Conservation (phyloP, 64 coral and sea anemone genomes). For the Actinia tenebrosa region DNA sequence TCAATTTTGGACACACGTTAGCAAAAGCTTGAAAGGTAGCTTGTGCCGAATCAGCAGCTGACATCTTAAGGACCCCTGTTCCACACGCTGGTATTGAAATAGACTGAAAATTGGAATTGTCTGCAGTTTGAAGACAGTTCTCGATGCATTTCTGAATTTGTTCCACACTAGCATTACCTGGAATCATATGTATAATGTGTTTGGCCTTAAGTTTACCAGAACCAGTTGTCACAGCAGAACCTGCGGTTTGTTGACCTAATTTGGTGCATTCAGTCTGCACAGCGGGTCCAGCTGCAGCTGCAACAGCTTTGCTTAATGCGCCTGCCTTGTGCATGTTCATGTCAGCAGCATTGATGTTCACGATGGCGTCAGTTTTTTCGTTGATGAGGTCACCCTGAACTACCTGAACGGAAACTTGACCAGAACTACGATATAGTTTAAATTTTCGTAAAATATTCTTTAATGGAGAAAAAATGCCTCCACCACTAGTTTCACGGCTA, state of each 20-base stretch:
- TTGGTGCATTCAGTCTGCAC: slow-evolving; percentile 51
- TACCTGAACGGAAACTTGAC: not conserved
- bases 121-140: slow-evolving; percentile 6
- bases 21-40: slow-evolving; percentile 17
- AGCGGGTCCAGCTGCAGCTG: slow-evolving; percentile 5
- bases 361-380: slow-evolving; percentile 64
- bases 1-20: not conserved
- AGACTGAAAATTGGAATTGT: not conserved
- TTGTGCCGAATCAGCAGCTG: slow-evolving; percentile 15
- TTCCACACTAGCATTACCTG: not conserved
- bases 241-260: slow-evolving; percentile 38
- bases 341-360: slow-evolving; percentile 52
- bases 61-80: slow-evolving; percentile 12
- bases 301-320: slow-evolving; percentile 59
- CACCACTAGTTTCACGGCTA: not conserved
- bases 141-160: slow-evolving; percentile 21
- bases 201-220: slow-evolving; percentile 11
- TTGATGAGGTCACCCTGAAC: slow-evolving; percentile 54
- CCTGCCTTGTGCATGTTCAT: slow-evolving; percentile 78
- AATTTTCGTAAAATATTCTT: no score
- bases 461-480: not conserved
- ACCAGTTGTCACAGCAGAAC: slow-evolving; percentile 55
- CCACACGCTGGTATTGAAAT: slow-evolving; percentile 43
- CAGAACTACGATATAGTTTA: not conserved
- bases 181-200: slow-evolving; percentile 23